Evolutionary conservation across 2,888 invertebrate genomes (phyloP).

Genomic region (Ypsolopha scabrella): DNA sequence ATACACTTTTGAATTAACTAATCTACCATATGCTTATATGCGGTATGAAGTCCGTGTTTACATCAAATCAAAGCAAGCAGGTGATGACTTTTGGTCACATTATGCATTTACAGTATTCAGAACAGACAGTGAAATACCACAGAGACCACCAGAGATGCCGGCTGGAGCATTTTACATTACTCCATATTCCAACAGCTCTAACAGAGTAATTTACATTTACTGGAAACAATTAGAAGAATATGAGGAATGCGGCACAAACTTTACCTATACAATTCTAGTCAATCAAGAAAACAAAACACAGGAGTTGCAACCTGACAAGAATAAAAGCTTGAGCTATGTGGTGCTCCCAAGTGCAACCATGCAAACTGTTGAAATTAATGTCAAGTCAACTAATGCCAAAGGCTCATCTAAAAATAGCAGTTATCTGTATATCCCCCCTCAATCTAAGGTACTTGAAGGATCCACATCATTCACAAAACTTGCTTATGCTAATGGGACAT

Average conservation of each 20-base stretch:
- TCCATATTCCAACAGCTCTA: constrained; percentile 40
- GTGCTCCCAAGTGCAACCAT: constrained; percentile 47
- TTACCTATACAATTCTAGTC: constrained; percentile 74
- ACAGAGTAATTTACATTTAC: constrained; percentile 77
- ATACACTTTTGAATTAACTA: constrained; percentile 43
- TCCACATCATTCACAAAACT: constrained; percentile 74
- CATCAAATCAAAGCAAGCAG: constrained; percentile 2
- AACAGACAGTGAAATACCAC: constrained; percentile 73
- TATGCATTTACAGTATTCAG: constrained; percentile 70
- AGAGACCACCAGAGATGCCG: constrained; percentile 76
- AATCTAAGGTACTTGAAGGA: constrained; percentile 55
- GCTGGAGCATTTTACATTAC: constrained; percentile 76
- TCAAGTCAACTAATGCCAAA: constrained; percentile 72
- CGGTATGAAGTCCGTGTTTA: constrained; percentile 79
- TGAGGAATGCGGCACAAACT: constrained; percentile 80
- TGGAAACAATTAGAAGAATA: constrained; percentile 81
- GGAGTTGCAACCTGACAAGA: constrained; percentile 39
- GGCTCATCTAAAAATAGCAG: constrained; percentile 71
- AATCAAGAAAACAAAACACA: constrained; percentile 33
- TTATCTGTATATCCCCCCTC: constrained; percentile 71
- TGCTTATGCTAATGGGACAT: constrained; percentile 77
- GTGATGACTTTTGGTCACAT: constrained; percentile 78
- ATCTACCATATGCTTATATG: constrained; percentile 74
- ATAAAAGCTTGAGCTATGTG: constrained; percentile 64
- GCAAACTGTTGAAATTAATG: constrained; percentile 56